Evolutionary conservation across 2,113 vertebrate genomes (phyloP), one percentile per base, ranked within the genome.

Genomic region (Xiphorhynchus elegans): DNA sequence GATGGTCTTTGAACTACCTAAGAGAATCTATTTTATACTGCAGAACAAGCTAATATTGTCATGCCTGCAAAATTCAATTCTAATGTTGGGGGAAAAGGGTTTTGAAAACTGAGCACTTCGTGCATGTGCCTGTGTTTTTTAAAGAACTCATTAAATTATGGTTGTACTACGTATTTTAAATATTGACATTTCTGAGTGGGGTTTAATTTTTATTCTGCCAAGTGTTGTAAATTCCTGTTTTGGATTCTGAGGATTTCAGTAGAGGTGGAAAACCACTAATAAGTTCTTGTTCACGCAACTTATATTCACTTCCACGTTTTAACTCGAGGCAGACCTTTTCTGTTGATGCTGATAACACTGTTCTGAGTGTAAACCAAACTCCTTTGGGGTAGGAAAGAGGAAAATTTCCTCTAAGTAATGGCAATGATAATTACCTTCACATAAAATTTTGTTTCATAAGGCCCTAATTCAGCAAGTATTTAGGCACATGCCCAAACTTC

Each of bases 181-280:
- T 96, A 95, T 92, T 95, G 93, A 93, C 92, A 94, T 94, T 96
- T 96, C 85, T 93, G 95, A 97, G 90, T 94, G 95, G 93, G 85
- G 52, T 94, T 92, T 96, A 90, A 92, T 90, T 95, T 96, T 95
- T 89, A 90, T 96, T 94, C 93, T 92, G 92, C 93, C 95, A 94
- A 90, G 52, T 7, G 66, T 31, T 96, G 82, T 94, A 95, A 93
- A 96, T 95, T 90, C 88, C 64, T 95, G 72, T 92, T 96, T 97
- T 84, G 94, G 53, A 93, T 93, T 82, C 79, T 88, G 85, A 86
- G 72, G 75, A 92, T 93, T 97, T 94, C 7, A 69, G 87, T 93
- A 90, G 90, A 93, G 82, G 83, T 95, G 93, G 95, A 94, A 96
- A 96, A 93, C 93, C 92, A 89, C 93, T 90, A 96, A 86, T 93